Evolutionary conservation across 2,797 vertebrate genomes (phyloP).

Genomic region (Coregonus suidteri): DNA sequence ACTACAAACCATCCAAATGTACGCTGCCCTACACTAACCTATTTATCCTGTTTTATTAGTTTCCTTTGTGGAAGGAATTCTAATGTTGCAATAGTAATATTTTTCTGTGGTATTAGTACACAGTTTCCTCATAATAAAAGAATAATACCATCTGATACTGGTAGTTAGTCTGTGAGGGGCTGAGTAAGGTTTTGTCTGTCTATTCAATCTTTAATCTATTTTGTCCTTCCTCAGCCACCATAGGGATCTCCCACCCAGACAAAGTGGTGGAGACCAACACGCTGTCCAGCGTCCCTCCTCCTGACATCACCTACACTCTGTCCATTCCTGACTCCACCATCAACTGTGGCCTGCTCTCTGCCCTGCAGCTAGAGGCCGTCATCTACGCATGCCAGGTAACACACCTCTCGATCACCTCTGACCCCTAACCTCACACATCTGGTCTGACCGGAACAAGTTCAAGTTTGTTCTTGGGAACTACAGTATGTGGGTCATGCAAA

Average conservation of each 20-base stretch:
- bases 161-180: background rate
- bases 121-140: background rate
- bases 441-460: background rate
- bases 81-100: background rate
- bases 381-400: slow-evolving; percentile 95
- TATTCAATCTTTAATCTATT: background rate
- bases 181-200: background rate
- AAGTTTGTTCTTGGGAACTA: background rate
- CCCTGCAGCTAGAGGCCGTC: slow-evolving; percentile 95
- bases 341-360: slow-evolving; percentile 83
- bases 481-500: background rate
- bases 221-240: slow-evolving; percentile 79
- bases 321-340: slow-evolving; percentile 79
- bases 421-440: slow-evolving; percentile 4
- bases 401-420: background rate
- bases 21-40: slow-evolving; percentile 32
- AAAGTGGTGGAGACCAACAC: slow-evolving; percentile 98
- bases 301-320: slow-evolving; percentile 91
- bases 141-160: background rate
- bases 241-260: slow-evolving; percentile 95
- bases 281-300: slow-evolving; percentile 94
- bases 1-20: slow-evolving; percentile 96
- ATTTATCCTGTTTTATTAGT: background rate
- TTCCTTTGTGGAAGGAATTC: background rate
- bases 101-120: background rate